Percentiles rank a stretch among this genome's conserved stretches.
These are phyloP conservation scores for Lysiphlebus fabarum DNA, from an alignment of 1,140 invertebrate species.

Conservation along the genomic window DNA sequence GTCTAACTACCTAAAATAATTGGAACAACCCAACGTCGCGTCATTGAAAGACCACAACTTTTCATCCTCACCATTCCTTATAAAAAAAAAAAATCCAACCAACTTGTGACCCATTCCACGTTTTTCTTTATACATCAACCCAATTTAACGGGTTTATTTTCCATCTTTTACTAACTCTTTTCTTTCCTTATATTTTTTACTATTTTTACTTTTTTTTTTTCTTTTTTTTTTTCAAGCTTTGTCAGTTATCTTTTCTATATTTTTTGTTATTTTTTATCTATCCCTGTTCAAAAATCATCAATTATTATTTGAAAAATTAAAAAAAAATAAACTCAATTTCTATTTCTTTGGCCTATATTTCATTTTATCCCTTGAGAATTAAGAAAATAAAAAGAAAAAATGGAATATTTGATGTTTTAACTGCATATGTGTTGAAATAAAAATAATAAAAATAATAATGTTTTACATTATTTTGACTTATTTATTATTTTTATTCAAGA, in stretches of 20 bases:
- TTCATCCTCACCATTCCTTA: conserved; percentile 13
- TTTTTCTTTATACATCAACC: conserved; percentile 8
- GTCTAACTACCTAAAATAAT: conserved; percentile 29
- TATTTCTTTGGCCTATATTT: conserved; percentile 19
- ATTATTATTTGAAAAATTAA: conserved; percentile 17
- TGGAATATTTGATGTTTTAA: not conserved
- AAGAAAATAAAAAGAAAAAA: conserved; percentile 3
- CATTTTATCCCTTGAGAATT: conserved; percentile 2
- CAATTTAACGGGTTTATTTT: conserved; percentile 20
- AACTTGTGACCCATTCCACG: conserved; percentile 7
- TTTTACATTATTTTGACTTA: conserved; percentile 2
- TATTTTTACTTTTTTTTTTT: conserved; percentile 6
- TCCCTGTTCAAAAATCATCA: conserved; percentile 10
- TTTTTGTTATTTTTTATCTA: conserved; percentile 8
- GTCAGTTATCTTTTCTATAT: not conserved
- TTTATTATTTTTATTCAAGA: conserved; percentile 2
- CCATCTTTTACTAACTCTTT: conserved; percentile 8
- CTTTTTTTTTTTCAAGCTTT: conserved; percentile 2
- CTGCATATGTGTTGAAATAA: not conserved
- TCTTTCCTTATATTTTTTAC: conserved; percentile 13
- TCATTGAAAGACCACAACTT: conserved; percentile 23
- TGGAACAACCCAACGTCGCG: conserved; percentile 20
- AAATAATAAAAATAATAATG: not conserved
- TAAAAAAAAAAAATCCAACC: not conserved
- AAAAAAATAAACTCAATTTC: conserved; percentile 22